Conservation (phyloP, 2,113 vertebrate species). For the Phrynosoma platyrhinos region DNA sequence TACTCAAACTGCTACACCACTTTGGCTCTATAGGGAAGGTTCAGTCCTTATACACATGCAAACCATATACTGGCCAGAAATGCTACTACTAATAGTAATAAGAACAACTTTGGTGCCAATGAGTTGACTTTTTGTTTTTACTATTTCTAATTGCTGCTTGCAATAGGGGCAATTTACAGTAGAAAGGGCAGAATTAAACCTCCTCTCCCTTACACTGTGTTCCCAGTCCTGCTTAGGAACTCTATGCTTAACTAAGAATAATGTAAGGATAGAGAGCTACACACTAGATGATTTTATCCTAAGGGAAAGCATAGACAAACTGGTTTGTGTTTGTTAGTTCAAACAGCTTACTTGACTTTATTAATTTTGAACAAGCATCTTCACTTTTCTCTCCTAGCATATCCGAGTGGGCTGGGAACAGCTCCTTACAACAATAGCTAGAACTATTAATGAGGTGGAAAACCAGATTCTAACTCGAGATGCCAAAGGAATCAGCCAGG, state of each 20-base stretch:
- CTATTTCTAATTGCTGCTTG: not conserved
- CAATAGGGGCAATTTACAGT: not conserved
- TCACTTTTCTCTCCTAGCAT: slow-evolving; percentile 79
- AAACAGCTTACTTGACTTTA: not conserved
- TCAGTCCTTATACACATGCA: too few species aligned
- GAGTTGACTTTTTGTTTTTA: not conserved
- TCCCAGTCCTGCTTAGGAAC: not conserved
- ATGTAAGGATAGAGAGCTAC: not conserved
- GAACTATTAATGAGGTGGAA: slow-evolving; percentile 98
- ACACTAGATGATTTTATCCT: not conserved
- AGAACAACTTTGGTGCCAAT: not conserved
- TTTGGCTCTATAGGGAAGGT: too few species aligned
- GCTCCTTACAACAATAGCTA: slow-evolving; percentile 96
- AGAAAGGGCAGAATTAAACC: not conserved
- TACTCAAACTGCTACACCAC: too few species aligned
- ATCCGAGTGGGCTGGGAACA: slow-evolving; percentile 99
- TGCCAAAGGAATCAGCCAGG: slow-evolving; percentile 99
- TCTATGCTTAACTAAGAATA: not conserved
- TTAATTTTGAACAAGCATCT: not conserved
- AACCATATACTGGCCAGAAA: too few species aligned
- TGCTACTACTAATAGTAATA: too few species aligned
- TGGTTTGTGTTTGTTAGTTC: not conserved
- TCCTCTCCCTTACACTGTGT: not conserved
- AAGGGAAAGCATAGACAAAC: not conserved
- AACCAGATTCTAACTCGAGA: slow-evolving; percentile 99